A percentile compares a stretch with the other conserved stretches of the same genome.
These are phyloP conservation scores for Drosophila micromelanica DNA, from an alignment of 1,140 invertebrate species.

Conservation along the genomic window DNA sequence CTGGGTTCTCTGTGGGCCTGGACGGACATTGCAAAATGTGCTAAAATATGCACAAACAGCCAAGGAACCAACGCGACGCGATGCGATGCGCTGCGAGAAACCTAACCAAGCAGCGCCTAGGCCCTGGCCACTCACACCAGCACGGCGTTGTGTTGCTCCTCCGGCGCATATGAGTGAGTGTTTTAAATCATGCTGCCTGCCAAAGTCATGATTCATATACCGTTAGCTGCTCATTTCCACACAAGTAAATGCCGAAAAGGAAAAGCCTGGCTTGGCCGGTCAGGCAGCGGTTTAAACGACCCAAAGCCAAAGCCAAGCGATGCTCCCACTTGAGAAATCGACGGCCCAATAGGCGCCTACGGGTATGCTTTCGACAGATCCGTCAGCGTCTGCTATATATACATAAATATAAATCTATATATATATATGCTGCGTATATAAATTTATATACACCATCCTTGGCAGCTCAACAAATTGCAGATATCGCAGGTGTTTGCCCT, in stretches of 20 bases:
- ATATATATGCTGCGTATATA: too few relatives aligned
- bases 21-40: slow-evolving; percentile 69
- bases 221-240: slow-evolving; percentile 83
- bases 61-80: slow-evolving; percentile 27
- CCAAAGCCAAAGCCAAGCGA: slow-evolving; percentile 10
- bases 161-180: slow-evolving; percentile 71
- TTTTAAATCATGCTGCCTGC: slow-evolving; percentile 83
- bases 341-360: slow-evolving; percentile 61
- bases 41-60: slow-evolving; percentile 81
- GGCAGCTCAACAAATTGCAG: slow-evolving; percentile 56
- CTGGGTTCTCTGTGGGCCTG: slow-evolving; percentile 6
- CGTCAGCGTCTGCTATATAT: background rate
- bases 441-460: background rate
- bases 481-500: slow-evolving; percentile 68
- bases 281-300: slow-evolving; percentile 1
- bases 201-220: slow-evolving; percentile 84
- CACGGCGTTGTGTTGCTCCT: slow-evolving; percentile 3
- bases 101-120: slow-evolving; percentile 1
- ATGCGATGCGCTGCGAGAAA: slow-evolving; percentile 18
- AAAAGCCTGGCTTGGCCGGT: slow-evolving; percentile 37
- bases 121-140: slow-evolving; percentile 19
- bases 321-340: slow-evolving; percentile 60
- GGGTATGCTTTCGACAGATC: slow-evolving; percentile 24
- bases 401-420: background rate
- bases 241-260: slow-evolving; percentile 81